These are phyloP conservation scores for Odontothrips loti DNA, from an alignment of 2,888 invertebrate species.

Conservation along the genomic window DNA sequence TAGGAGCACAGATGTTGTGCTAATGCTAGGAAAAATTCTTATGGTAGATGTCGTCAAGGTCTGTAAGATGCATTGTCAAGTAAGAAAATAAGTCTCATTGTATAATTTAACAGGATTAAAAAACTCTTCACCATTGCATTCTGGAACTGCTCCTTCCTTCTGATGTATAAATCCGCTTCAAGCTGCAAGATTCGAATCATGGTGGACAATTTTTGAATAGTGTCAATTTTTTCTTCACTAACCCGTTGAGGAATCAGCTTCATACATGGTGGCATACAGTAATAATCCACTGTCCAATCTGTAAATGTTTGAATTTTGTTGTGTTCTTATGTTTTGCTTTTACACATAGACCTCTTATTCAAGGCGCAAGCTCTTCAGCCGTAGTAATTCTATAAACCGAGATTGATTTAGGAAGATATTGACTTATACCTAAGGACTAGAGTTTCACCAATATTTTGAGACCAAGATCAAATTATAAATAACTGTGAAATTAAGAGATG, in stretches of 20 bases:
- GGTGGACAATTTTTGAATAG: not conserved
- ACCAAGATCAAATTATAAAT: not conserved
- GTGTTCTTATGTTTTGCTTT: too few species aligned
- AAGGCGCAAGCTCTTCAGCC: too few species aligned
- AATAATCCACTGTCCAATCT: not conserved
- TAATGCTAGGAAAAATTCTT: not conserved
- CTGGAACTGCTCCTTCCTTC: not conserved
- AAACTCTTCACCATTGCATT: not conserved
- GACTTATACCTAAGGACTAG: too few species aligned
- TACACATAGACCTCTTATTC: too few species aligned
- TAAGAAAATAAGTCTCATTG: not conserved
- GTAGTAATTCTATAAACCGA: too few species aligned
- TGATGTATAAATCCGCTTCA: not conserved
- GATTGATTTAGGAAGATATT: too few species aligned
- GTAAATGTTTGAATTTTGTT: not conserved
- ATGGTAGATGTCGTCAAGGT: not conserved
- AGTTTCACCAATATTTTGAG: too few species aligned
- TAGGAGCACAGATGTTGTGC: not conserved
- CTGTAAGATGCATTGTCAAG: not conserved
- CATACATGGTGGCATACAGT: not conserved
- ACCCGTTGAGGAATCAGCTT: not conserved
- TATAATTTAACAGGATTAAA: not conserved
- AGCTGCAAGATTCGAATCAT: not conserved
- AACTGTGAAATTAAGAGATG: not conserved
- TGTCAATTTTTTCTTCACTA: not conserved